Evolutionary conservation across 2,113 vertebrate genomes (phyloP), one percentile per base, ranked within the genome.

Genomic region (Argyrosomus japonicus): DNA sequence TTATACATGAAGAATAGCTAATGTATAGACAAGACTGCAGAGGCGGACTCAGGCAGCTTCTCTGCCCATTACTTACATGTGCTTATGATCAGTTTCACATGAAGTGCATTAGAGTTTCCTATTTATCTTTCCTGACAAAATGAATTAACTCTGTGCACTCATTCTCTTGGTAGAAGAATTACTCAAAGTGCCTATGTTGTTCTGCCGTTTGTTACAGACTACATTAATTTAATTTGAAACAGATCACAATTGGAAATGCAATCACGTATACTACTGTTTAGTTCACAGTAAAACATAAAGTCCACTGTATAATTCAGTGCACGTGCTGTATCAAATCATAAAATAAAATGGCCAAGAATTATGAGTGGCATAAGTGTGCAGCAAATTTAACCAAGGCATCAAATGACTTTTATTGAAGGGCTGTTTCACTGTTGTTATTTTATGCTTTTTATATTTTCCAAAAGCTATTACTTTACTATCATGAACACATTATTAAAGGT

Each of bases 61-160:
- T 62, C 11, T 36, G 21, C 5, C 29, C 25, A 76, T 79, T 58
- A 45, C 27, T 47, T 51, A 9, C n/a, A 48, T 29, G 45, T 12
- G 11, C 9, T 43, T 58, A 40, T 54, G 6, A 68, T 36, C 23
- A 25, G 47, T 25, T 40, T 47, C 32, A 54, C 3, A 62, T 32
- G 3, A 67, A 15, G 53, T 36, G 45, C 6, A 32, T 23, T 21
- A 18, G 36, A 8, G 10, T 62, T 74, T n/a, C 2, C 43, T 69
- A 23, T 79, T 82, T 80, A 13, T 58, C 12, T n/a, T 18, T n/a
- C 23, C 51, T 75, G 18, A 50, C 8, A 61, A 73, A 47, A 83
- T 62, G 18, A 50, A 81, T 56, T 3, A 21, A 53, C 11, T 51
- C 54, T 36, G 40, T 75, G n/a, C 40, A 27, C 11, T 15, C 19